phyloP scores from a whole-genome alignment of 2,888 invertebrate genomes.

The Gonocerus acuteangulatus region DNA sequence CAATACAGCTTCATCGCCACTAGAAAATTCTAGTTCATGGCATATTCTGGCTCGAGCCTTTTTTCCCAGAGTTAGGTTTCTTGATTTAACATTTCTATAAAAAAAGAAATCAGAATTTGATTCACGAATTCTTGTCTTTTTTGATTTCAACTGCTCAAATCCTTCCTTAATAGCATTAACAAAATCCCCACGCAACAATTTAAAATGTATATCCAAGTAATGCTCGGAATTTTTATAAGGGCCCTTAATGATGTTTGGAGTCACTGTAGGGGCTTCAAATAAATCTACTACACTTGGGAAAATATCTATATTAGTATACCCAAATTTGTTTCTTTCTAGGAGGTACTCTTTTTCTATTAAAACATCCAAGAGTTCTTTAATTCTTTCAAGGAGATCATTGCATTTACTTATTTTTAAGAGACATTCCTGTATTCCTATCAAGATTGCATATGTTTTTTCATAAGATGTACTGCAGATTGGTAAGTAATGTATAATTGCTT shows the following conservation, averaged over 20 bases:
- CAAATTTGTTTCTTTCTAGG: constrained; percentile 2
- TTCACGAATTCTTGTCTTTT: constrained; percentile 32
- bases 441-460: background rate
- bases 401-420: background rate
- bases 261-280: constrained; percentile 46
- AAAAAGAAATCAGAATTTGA: constrained; percentile 48
- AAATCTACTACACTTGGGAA: constrained; percentile 48
- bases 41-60: constrained; percentile 35
- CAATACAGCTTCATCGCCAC: constrained; percentile 40
- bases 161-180: constrained; percentile 63
- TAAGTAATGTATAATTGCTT: background rate
- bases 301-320: constrained; percentile 47
- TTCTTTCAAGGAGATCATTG: background rate
- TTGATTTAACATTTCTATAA: constrained; percentile 47
- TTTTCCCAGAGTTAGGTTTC: constrained; percentile 36
- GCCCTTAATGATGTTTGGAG: constrained; percentile 55
- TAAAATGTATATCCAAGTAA: constrained; percentile 73
- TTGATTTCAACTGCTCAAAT: constrained; percentile 37
- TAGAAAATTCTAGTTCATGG: constrained; percentile 30
- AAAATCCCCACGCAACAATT: constrained; percentile 71
- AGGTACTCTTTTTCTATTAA: background rate
- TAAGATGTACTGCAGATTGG: background rate
- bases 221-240: constrained; percentile 57
- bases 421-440: background rate
- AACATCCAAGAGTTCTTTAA: constrained; percentile 4